These are phyloP conservation scores for Thymelicus sylvestris DNA, from an alignment of 2,888 invertebrate species.

Conservation along the genomic window DNA sequence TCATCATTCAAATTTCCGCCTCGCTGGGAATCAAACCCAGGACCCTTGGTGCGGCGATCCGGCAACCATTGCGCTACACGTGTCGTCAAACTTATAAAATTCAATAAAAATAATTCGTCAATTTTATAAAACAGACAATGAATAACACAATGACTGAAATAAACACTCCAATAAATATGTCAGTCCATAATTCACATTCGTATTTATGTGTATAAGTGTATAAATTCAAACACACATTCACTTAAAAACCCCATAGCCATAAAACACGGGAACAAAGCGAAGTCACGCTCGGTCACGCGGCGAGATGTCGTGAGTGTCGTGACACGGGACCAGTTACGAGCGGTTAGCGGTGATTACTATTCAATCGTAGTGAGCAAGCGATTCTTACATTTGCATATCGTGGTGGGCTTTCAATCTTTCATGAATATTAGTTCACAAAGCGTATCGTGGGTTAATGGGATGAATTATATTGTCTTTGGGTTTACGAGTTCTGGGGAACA, in stretches of 20 bases:
- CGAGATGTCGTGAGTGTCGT: constrained; percentile 8
- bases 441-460: not conserved
- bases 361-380: not conserved
- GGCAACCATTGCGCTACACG: no score
- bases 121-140: no score
- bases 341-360: constrained; percentile 13
- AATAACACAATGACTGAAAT: no score
- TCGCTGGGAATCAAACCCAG: no score
- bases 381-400: constrained; percentile 9
- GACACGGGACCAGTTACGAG: constrained; percentile 13
- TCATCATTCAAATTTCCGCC: no score
- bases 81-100: no score
- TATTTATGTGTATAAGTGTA: constrained; percentile 13
- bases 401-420: constrained; percentile 6
- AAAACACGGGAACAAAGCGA: constrained; percentile 12
- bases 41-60: no score
- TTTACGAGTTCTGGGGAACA: no score
- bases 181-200: not conserved
- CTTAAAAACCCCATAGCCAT: constrained; percentile 6
- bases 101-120: no score
- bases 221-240: constrained; percentile 1
- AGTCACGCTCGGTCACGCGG: constrained; percentile 23
- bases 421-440: not conserved
- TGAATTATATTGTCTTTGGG: no score
- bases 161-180: not conserved